Conservation (phyloP, 1,140 invertebrate species). For the Orchesella cincta region DNA sequence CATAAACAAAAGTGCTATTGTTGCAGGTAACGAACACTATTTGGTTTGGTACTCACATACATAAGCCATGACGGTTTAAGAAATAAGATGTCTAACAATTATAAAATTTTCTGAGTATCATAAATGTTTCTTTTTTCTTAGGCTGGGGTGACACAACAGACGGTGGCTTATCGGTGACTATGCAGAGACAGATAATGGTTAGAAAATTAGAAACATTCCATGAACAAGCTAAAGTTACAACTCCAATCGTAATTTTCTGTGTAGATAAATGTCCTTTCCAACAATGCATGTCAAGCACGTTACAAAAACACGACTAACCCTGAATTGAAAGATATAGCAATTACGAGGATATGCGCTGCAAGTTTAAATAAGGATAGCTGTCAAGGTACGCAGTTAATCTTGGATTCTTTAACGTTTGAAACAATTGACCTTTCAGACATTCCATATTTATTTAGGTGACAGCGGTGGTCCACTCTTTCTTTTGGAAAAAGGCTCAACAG, state of each 20-base stretch:
- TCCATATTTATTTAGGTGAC: conserved; percentile 16
- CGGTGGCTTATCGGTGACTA: conserved; percentile 9
- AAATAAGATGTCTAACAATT: too few species aligned
- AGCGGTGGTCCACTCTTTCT: conserved; percentile 11
- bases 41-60: too few species aligned
- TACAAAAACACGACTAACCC: not conserved
- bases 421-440: not conserved
- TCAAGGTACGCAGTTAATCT: not conserved
- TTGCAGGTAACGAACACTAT: not conserved
- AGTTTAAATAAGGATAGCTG: too few species aligned
- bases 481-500: not conserved
- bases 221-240: not conserved
- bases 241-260: too few species aligned
- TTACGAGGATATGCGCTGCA: not conserved
- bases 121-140: not conserved
- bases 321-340: too few species aligned
- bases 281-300: not conserved
- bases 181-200: conserved; percentile 27
- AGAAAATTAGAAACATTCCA: too few species aligned
- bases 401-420: not conserved
- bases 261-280: too few species aligned
- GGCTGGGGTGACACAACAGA: not conserved
- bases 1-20: not conserved
- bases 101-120: too few species aligned
- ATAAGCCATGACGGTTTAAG: too few species aligned